Base-by-base conservation (phyloP, 2,888 invertebrate genomes). In the Ceratothoa steindachneri region DNA sequence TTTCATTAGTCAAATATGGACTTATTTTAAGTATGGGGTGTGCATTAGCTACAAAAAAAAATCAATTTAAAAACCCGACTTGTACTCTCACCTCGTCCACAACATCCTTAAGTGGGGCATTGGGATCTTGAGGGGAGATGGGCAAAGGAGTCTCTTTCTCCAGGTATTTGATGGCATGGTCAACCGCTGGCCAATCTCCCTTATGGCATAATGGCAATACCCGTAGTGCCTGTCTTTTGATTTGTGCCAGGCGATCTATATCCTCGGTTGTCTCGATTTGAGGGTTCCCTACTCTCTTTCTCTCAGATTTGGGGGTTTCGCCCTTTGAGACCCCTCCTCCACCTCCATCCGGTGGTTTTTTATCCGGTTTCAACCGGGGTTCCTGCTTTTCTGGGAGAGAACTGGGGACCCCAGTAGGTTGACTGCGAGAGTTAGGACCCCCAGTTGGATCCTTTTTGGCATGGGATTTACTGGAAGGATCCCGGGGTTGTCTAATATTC, bases 121-220 rank as follows among this genome's bases (percentile, higher is more conserved):
- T 74, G 9, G 72, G 72, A 15, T 69, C 67, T 0, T 53, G 15
- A 1, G 70, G 65, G 30, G 52, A 60, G 27, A 29, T 68, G 27
- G 65, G 65, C 1, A 66, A 55, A 1, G 70, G 69, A 22, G 69
- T 67, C n/a, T 73, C 69, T 29, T 53, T 53, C 41, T 72, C 74
- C 65, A 77, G 65, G n/a, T 67, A 31, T 41, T 74, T 77, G 30
- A 77, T 68, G 67, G 77, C 77, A 64, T 77, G 77, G 30, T 77
- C 77, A 1, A 77, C 41, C 29, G 77, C 77, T 2, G 77, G 72
- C 77, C 77, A 77, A 51, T 77, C 77, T 0, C 74, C 74, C 52
- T 77, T 77, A 15, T 69, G 24, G 7, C 69, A 65, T 4, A 77
- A 70, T 3, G 73, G 55, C 55, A 77, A 22, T 7, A 74, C 69